Conservation (phyloP, 2,797 vertebrate species). For the Cyclura pinguis region DNA sequence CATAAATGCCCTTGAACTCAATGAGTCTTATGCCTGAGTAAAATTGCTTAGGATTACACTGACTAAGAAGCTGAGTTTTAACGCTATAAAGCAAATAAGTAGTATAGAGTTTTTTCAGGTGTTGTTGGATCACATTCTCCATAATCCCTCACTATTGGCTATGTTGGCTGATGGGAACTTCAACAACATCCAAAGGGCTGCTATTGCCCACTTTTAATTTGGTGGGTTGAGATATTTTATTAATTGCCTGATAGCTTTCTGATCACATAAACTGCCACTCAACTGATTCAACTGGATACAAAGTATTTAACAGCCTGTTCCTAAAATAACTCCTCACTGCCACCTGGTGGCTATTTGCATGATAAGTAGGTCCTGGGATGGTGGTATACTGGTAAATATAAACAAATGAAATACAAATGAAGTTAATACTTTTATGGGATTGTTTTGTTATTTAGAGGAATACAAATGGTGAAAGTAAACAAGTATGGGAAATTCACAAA, state of each 20-base stretch:
- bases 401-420: neutral
- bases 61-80: neutral
- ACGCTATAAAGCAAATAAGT: neutral
- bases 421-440: neutral
- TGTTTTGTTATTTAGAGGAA: neutral
- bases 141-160: neutral
- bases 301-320: neutral
- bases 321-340: constrained; percentile 38
- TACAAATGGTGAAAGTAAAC: neutral
- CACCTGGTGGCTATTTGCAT: constrained; percentile 56
- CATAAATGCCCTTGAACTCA: neutral
- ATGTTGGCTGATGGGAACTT: neutral
- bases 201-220: neutral
- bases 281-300: no score
- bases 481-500: neutral
- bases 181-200: neutral
- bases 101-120: neutral
- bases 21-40: neutral
- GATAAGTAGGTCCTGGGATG: neutral
- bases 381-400: neutral
- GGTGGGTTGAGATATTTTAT: neutral
- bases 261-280: neutral
- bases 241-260: neutral
- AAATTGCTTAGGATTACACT: neutral
- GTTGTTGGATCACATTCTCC: neutral